A percentile compares a stretch with the other conserved stretches of the same genome.
Evolutionary conservation across 2,888 invertebrate species (phyloP).

Genomic region (Lasioglossum leucozonium): DNA sequence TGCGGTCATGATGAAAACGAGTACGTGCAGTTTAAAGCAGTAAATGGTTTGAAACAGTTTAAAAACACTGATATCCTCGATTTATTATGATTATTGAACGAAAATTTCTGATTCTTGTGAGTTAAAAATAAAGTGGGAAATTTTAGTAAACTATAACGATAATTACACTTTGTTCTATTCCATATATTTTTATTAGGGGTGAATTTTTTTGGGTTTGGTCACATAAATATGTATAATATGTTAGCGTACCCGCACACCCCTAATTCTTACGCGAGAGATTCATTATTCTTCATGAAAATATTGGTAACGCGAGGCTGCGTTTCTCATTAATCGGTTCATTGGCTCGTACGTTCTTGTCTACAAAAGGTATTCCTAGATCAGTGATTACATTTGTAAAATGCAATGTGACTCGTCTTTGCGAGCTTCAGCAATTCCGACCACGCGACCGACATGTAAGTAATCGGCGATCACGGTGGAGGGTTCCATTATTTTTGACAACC

Average conservation of each 20-base stretch:
- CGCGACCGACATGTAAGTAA: neutral
- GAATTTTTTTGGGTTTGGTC: too few species aligned
- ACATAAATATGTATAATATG: too few species aligned
- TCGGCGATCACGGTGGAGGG: neutral
- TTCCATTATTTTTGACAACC: constrained; percentile 8
- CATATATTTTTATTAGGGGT: too few species aligned
- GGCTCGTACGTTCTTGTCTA: neutral
- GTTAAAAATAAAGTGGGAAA: neutral
- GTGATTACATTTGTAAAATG: neutral
- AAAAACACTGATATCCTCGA: too few species aligned
- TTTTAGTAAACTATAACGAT: too few species aligned
- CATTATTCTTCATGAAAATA: too few species aligned
- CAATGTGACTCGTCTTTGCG: neutral
- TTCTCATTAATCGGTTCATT: neutral
- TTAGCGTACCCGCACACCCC: too few species aligned
- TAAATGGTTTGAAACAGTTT: too few species aligned
- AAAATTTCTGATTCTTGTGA: neutral
- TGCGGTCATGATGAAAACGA: neutral
- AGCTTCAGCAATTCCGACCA: neutral
- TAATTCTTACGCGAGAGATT: too few species aligned
- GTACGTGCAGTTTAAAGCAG: neutral
- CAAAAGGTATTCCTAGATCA: neutral
- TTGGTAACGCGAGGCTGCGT: too few species aligned
- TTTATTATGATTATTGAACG: too few species aligned
- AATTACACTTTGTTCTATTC: too few species aligned